These are phyloP conservation scores for Sphecodes monilicornis DNA, from an alignment of 2,888 invertebrate genomes.

Conservation along the genomic window DNA sequence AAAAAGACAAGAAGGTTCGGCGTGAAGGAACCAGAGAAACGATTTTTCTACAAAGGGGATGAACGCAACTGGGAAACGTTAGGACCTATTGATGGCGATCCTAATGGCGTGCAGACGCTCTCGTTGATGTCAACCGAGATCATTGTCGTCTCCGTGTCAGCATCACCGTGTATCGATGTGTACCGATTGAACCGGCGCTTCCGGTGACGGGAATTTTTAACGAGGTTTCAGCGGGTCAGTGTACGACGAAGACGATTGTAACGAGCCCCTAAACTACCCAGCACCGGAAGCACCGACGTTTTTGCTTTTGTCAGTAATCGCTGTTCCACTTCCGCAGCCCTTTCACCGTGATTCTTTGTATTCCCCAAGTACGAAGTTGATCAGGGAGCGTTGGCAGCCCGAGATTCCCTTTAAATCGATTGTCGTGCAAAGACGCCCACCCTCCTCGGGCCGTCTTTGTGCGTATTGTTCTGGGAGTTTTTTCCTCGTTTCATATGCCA, in stretches of 20 bases:
- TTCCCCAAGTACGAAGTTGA: conserved; percentile 25
- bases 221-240: background rate
- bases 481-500: conserved; percentile 7
- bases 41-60: background rate
- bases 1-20: background rate
- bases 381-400: conserved; percentile 7
- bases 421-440: conserved; percentile 24
- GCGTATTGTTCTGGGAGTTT: background rate
- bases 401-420: conserved; percentile 35
- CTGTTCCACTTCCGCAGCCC: conserved; percentile 14
- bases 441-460: background rate
- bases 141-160: conserved; percentile 67
- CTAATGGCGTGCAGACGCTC: conserved; percentile 51
- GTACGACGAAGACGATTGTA: background rate
- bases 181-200: conserved; percentile 43
- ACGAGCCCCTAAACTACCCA: background rate
- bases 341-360: conserved; percentile 9
- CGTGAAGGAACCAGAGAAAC: background rate
- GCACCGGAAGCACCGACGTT: background rate
- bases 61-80: conserved; percentile 9
- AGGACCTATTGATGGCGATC: conserved; percentile 9
- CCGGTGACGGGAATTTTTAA: background rate
- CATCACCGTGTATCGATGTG: conserved; percentile 60
- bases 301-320: conserved; percentile 33
- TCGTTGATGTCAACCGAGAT: conserved; percentile 49